Percentiles rank a stretch among this genome's conserved stretches.
These are phyloP conservation scores for Zosterops hypoxanthus DNA, from an alignment of 2,113 vertebrate species.

Conservation along the genomic window DNA sequence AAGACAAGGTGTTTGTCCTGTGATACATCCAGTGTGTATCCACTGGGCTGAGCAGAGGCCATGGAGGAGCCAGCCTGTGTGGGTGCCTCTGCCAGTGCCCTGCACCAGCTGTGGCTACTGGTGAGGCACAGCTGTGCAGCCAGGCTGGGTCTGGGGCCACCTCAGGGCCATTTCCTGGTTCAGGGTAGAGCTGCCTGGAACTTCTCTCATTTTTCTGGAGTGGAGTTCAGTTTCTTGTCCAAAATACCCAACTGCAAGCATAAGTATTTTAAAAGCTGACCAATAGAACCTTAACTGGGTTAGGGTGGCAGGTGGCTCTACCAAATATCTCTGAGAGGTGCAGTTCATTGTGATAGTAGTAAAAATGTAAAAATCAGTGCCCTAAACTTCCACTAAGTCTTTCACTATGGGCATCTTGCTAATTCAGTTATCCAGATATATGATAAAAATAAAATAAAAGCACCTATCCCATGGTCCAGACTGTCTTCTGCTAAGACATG, in stretches of 20 bases:
- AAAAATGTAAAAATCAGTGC: not conserved
- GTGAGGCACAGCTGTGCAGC: rapidly evolving
- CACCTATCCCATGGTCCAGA: not conserved
- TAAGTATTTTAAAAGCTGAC: not conserved
- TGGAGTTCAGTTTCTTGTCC: not conserved
- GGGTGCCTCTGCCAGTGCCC: not conserved
- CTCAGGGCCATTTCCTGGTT: not conserved
- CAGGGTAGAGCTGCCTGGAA: not conserved
- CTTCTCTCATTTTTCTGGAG: not conserved
- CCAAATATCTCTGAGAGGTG: not conserved
- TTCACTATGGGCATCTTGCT: not conserved
- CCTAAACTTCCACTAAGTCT: not conserved
- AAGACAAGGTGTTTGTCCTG: not conserved
- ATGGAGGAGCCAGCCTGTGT: not conserved
- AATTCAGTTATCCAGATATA: not conserved
- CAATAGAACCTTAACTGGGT: not conserved
- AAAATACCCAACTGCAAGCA: not conserved
- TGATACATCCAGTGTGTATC: not conserved
- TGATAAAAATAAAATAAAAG: not conserved
- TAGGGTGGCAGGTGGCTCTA: not conserved
- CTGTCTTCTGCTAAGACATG: not conserved
- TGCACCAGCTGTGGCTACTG: not conserved
- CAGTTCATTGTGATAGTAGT: not conserved
- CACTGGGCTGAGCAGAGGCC: not conserved
- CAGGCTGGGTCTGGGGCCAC: not conserved